Percentiles rank a stretch among this genome's conserved stretches.
Evolutionary conservation across 2,888 invertebrate genomes (phyloP).

Genomic region (Pyrgus malvae): DNA sequence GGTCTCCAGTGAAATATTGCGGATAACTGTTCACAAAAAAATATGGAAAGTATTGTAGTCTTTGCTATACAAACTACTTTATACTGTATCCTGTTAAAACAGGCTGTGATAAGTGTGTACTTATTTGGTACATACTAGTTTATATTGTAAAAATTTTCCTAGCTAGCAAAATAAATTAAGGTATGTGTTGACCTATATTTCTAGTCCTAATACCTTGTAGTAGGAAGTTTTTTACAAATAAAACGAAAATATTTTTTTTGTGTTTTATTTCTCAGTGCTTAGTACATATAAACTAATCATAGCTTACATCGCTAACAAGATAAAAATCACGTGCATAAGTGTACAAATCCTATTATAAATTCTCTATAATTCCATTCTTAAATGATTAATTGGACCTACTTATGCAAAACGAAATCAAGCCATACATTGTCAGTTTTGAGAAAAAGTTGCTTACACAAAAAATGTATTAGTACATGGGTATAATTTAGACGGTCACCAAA

Average conservation of each 20-base stretch:
- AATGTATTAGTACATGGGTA: too few relatives aligned
- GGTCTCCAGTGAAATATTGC: too few relatives aligned
- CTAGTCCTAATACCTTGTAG: slow-evolving; percentile 37
- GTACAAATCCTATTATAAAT: too few relatives aligned
- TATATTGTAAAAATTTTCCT: slow-evolving; percentile 36
- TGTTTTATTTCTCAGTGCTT: slow-evolving; percentile 22
- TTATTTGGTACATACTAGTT: slow-evolving; percentile 29
- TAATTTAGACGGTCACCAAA: too few relatives aligned
- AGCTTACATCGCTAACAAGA: neutral
- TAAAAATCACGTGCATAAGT: neutral
- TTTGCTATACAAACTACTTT: too few relatives aligned
- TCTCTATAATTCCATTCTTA: too few relatives aligned
- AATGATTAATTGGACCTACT: too few relatives aligned
- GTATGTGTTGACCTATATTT: slow-evolving; percentile 32
- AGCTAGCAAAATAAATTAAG: slow-evolving; percentile 30
- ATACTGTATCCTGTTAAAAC: slow-evolving; percentile 42
- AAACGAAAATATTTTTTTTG: slow-evolving; percentile 27
- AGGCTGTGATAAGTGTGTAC: slow-evolving; percentile 40
- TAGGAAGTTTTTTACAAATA: slow-evolving; percentile 36
- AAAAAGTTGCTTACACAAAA: too few relatives aligned
- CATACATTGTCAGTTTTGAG: too few relatives aligned
- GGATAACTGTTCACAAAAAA: too few relatives aligned
- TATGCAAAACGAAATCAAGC: too few relatives aligned
- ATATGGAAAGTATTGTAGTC: too few relatives aligned
- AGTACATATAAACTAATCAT: neutral